Evolutionary conservation across 2,797 vertebrate genomes (phyloP).

Genomic region (Onychomys leucogaster): DNA sequence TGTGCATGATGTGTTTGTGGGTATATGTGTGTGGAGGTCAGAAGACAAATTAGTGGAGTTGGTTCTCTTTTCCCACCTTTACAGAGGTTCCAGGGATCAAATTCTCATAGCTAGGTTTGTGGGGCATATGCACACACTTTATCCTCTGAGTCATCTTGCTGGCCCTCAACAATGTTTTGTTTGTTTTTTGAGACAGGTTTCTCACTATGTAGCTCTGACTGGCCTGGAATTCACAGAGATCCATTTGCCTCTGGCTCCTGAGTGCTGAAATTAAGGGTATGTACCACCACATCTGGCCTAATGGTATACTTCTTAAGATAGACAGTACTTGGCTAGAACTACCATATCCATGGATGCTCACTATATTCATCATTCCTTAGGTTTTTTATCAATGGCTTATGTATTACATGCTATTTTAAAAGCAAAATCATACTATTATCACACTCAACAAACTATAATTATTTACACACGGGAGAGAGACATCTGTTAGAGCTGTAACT

Average conservation of each 20-base stretch:
- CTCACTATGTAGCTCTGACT: neutral
- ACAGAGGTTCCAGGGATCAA: neutral
- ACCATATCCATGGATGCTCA: neutral
- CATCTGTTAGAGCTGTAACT: slow-evolving; percentile 10
- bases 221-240: neutral
- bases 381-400: slow-evolving; percentile 49
- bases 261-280: neutral
- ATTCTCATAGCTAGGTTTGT: no score
- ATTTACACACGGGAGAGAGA: slow-evolving; percentile 51
- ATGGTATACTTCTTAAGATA: slow-evolving; percentile 16
- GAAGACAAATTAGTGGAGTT: neutral
- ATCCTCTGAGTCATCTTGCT: neutral
- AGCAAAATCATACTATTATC: neutral
- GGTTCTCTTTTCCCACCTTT: neutral
- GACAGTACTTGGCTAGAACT: neutral
- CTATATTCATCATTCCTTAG: neutral
- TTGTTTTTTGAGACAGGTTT: neutral
- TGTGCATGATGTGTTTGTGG: neutral
- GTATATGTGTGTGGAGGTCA: neutral
- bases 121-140: neutral
- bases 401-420: slow-evolving; percentile 38
- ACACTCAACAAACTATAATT: slow-evolving; percentile 52
- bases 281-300: neutral
- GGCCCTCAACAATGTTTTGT: neutral
- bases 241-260: neutral